These are phyloP conservation scores for Actinernus sp. DNA, from an alignment of 92 coral and sea anemone species.

Conservation along the genomic window DNA sequence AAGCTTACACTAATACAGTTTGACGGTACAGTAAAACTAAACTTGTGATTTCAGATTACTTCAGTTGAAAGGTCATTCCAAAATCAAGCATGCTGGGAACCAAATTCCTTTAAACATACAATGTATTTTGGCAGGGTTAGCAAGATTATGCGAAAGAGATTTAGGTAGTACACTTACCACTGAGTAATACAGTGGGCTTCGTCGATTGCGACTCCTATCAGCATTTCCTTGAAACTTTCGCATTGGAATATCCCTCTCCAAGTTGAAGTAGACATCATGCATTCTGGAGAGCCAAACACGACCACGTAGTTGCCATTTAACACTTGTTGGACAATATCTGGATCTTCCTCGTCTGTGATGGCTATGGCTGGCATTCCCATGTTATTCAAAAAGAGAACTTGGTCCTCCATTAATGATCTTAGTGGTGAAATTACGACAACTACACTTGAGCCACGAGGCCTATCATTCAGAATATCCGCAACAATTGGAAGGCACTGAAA, in stretches of 20 bases:
- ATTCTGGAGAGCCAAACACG: conserved; percentile 83
- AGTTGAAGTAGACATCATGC: conserved; percentile 47
- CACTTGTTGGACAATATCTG: conserved; percentile 69
- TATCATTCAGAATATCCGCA: conserved; percentile 47
- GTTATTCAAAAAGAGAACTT: conserved; percentile 31
- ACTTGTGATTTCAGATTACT: too few species aligned
- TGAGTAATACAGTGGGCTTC: conserved; percentile 38
- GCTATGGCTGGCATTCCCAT: conserved; percentile 66
- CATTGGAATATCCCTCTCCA: conserved; percentile 15
- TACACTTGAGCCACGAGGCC: conserved; percentile 58
- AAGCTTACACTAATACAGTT: too few species aligned
- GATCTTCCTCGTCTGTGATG: conserved; percentile 63
- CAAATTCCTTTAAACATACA: too few species aligned
- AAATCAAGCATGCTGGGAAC: too few species aligned
- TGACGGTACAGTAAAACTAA: too few species aligned
- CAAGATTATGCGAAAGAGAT: too few species aligned
- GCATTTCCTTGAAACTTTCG: conserved; percentile 10
- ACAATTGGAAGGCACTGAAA: conserved; percentile 69
- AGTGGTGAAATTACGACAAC: conserved; percentile 78
- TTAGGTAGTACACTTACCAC: conserved; percentile 34
- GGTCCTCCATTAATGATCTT: conserved; percentile 75
- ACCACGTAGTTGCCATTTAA: conserved; percentile 59
- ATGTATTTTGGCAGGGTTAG: too few species aligned
- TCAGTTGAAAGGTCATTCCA: too few species aligned
- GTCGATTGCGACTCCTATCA: conserved; percentile 36